These are phyloP conservation scores for Seriola rivoliana DNA, from an alignment of 2,113 vertebrate genomes.

Conservation along the genomic window DNA sequence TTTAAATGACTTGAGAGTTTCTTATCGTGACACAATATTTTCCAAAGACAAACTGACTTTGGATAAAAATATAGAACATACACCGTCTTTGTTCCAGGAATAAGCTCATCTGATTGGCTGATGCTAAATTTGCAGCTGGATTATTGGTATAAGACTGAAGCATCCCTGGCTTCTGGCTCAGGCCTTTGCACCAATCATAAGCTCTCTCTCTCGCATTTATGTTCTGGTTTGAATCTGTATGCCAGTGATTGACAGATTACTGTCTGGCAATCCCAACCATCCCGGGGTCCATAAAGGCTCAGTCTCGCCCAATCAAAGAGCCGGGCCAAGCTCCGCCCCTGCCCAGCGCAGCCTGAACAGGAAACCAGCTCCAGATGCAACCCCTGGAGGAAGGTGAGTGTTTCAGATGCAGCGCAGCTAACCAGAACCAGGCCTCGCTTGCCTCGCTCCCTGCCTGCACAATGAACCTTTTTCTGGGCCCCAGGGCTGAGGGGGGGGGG, in stretches of 20 bases:
- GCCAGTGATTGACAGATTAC: slow-evolving; percentile 78
- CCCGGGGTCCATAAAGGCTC: slow-evolving; percentile 70
- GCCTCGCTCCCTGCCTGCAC: slow-evolving; percentile 74
- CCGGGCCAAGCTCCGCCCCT: slow-evolving; percentile 76
- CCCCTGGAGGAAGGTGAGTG: slow-evolving; percentile 85
- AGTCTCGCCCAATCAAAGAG: slow-evolving; percentile 78
- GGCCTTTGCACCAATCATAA: slow-evolving; percentile 55
- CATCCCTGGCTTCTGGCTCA: slow-evolving; percentile 15
- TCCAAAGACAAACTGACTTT: slow-evolving; percentile 32
- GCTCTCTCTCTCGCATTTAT: slow-evolving; percentile 8
- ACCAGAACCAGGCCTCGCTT: slow-evolving; percentile 82
- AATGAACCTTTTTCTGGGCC: slow-evolving; percentile 84
- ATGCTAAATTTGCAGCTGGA: slow-evolving; percentile 11
- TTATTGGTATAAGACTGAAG: slow-evolving; percentile 21
- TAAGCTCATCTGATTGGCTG: slow-evolving; percentile 18
- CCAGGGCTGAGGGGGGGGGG: slow-evolving; percentile 49
- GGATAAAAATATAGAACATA: slow-evolving; percentile 37
- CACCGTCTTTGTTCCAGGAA: slow-evolving; percentile 44
- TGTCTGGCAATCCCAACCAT: slow-evolving; percentile 72
- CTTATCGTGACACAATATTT: slow-evolving; percentile 45
- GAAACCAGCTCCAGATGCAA: slow-evolving; percentile 88
- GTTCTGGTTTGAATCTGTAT: slow-evolving; percentile 67
- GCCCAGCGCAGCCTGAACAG: slow-evolving; percentile 77
- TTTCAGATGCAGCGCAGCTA: slow-evolving; percentile 81
- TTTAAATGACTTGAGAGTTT: slow-evolving; percentile 52